These are phyloP conservation scores for Polymixis flavicincta DNA, from an alignment of 2,888 invertebrate genomes.

Conservation along the genomic window DNA sequence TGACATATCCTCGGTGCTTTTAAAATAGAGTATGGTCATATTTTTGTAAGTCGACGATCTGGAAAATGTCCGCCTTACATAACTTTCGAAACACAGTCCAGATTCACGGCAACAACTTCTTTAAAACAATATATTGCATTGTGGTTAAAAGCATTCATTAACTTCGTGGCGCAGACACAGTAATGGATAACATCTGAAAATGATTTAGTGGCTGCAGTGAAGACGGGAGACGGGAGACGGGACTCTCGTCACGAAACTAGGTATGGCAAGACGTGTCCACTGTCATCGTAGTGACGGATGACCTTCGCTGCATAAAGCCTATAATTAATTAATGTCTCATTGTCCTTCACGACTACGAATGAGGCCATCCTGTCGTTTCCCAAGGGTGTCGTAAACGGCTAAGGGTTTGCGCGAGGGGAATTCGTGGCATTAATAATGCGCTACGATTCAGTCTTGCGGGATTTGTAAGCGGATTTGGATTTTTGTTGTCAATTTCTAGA, in stretches of 20 bases:
- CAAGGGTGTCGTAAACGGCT: slow-evolving; percentile 29
- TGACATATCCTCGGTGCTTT: not conserved
- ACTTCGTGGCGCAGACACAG: slow-evolving; percentile 63
- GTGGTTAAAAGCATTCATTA: slow-evolving; percentile 58
- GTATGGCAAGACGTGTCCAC: slow-evolving; percentile 18
- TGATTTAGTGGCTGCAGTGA: slow-evolving; percentile 73
- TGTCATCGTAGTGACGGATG: slow-evolving; percentile 64
- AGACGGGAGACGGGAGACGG: slow-evolving; percentile 34
- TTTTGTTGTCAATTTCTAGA: slow-evolving; percentile 38
- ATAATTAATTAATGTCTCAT: slow-evolving; percentile 55
- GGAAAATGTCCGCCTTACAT: not conserved
- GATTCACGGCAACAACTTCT: slow-evolving; percentile 28
- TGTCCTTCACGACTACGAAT: slow-evolving; percentile 34
- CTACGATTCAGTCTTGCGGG: slow-evolving; percentile 12
- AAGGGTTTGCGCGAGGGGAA: slow-evolving; percentile 10
- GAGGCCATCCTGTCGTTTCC: slow-evolving; percentile 11
- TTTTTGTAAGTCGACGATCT: not conserved
- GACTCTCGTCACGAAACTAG: slow-evolving; percentile 39
- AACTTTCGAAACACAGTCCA: slow-evolving; percentile 6
- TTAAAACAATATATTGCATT: slow-evolving; percentile 40
- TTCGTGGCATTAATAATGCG: slow-evolving; percentile 35
- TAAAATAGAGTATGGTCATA: not conserved
- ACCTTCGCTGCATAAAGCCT: slow-evolving; percentile 48
- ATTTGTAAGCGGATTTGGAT: slow-evolving; percentile 39
- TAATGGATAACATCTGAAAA: slow-evolving; percentile 74